Base-by-base conservation (phyloP, 2,888 invertebrate genomes). In the Eulithis testata region DNA sequence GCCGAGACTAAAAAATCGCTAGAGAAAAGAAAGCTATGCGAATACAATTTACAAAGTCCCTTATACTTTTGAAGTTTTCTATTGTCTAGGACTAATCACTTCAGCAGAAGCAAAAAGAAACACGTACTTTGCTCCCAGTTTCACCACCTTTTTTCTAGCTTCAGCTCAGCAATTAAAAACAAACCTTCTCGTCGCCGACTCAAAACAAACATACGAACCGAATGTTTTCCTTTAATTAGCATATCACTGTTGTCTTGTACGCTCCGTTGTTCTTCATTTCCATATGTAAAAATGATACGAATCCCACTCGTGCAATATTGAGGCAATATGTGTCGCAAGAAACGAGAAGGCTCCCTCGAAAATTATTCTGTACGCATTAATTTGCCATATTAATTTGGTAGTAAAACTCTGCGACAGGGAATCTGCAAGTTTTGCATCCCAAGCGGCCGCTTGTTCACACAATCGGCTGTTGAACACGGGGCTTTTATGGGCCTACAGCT, bases 331-430 rank as follows among this genome's bases (percentile, higher is more conserved):
- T 71, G 85, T 88, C 90, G 88, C 90, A 91, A 90, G 91, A 87
- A 91, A 79, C 60, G 52, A n/a, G 80, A 11, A 80, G 87, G 79
- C 88, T 86, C 88, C 82, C 81, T 75, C 77, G 86, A 86, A 93
- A 93, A 93, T 93, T 93, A 93, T 93, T 90, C 93, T 85, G 87
- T 87, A 62, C 90, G 92, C 93, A 93, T 93, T 93, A 93, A 93
- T 93, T 93, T 93, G 93, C 93, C 90, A 93, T 93, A 93, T 93
- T 93, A 93, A 93, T 93, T 93, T 93, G 87, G 89, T 90, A 88
- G 93, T 93, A 93, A 93, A 93, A 93, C 92, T 93, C 91, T 91
- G 93, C 91, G 93, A 92, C 92, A 90, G 87, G 90, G 91, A 88
- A 90, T 91, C 82, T 73, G 80, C 84, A 92, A 93, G 89, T 91